These are phyloP conservation scores for Pomacea maculata DNA, from an alignment of 1,140 invertebrate species.

Conservation along the genomic window DNA sequence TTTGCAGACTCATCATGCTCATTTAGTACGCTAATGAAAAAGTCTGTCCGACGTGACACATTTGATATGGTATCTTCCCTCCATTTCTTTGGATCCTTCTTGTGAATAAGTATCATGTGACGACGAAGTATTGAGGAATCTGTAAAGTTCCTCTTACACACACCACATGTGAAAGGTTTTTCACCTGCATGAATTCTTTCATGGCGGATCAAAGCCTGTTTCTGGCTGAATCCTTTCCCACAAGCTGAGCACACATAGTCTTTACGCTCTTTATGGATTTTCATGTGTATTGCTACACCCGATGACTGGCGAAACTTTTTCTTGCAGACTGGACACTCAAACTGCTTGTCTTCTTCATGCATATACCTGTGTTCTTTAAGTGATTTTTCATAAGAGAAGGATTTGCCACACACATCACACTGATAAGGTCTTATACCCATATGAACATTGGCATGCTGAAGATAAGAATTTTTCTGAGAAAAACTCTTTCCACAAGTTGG, in stretches of 20 bases:
- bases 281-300: slow-evolving; percentile 51
- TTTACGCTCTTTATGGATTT: slow-evolving; percentile 52
- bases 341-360: slow-evolving; percentile 51
- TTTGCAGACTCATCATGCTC: background rate
- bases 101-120: slow-evolving; percentile 59
- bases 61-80: slow-evolving; percentile 33
- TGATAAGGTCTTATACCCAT: slow-evolving; percentile 51
- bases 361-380: slow-evolving; percentile 53
- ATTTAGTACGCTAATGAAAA: slow-evolving; percentile 29
- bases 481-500: slow-evolving; percentile 60
- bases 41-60: slow-evolving; percentile 25
- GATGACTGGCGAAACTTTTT: slow-evolving; percentile 55
- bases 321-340: slow-evolving; percentile 50
- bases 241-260: slow-evolving; percentile 56
- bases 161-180: slow-evolving; percentile 54
- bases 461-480: slow-evolving; percentile 55
- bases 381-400: slow-evolving; percentile 56
- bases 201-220: slow-evolving; percentile 55
- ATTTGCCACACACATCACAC: slow-evolving; percentile 57
- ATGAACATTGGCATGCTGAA: slow-evolving; percentile 60
- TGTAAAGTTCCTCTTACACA: slow-evolving; percentile 53
- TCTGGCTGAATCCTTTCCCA: slow-evolving; percentile 61
- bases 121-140: slow-evolving; percentile 58
- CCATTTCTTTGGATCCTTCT: slow-evolving; percentile 48
- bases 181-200: slow-evolving; percentile 59